Evolutionary conservation across 1,140 invertebrate species (phyloP).

Genomic region (Halesus radiatus): DNA sequence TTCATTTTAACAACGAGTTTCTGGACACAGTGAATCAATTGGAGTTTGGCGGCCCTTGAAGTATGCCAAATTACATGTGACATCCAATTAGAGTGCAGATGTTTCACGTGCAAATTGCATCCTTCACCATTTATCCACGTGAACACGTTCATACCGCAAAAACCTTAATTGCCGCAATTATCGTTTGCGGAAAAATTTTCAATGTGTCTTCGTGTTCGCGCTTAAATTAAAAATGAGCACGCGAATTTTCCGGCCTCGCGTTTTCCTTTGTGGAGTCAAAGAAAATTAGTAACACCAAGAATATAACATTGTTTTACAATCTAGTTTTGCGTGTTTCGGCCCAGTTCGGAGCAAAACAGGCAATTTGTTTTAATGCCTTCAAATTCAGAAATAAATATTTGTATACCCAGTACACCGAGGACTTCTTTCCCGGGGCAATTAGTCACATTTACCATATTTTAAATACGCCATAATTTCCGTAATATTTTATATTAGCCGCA

Average conservation of each 20-base stretch:
- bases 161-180: background rate
- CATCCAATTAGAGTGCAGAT: too few relatives aligned
- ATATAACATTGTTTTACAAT: background rate
- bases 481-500: too few relatives aligned
- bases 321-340: background rate
- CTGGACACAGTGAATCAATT: too few relatives aligned
- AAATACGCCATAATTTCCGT: slow-evolving; percentile 1
- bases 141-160: too few relatives aligned
- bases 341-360: background rate
- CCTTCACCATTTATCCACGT: too few relatives aligned
- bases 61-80: too few relatives aligned
- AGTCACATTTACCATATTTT: slow-evolving; percentile 14
- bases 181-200: background rate
- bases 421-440: background rate
- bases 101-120: too few relatives aligned
- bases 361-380: slow-evolving; percentile 11
- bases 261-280: slow-evolving; percentile 12
- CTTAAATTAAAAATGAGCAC: too few relatives aligned
- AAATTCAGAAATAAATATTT: slow-evolving; percentile 16
- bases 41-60: too few relatives aligned
- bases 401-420: background rate
- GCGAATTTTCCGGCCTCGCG: background rate
- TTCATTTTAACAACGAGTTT: too few relatives aligned
- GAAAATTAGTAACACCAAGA: background rate
- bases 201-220: too few relatives aligned